Conservation (phyloP, 1,140 invertebrate species). For the Drosophila nigromelanica region DNA sequence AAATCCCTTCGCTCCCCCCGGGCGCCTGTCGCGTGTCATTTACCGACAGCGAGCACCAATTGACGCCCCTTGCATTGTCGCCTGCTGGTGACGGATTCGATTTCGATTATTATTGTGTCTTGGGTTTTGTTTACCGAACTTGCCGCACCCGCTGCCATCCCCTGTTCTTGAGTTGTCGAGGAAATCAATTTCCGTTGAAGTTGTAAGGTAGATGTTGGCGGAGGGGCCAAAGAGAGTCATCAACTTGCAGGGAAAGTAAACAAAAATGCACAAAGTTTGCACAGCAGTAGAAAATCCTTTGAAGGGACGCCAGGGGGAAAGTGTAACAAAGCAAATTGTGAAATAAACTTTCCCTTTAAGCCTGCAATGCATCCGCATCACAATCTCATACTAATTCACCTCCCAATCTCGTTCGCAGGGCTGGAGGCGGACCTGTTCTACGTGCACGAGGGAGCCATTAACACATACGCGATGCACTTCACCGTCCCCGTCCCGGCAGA, state of each 20-base stretch:
- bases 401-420: conserved; percentile 85
- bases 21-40: conserved; percentile 21
- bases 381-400: background rate
- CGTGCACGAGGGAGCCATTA: conserved; percentile 93
- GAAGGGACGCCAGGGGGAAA: conserved; percentile 12
- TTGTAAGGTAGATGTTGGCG: conserved; percentile 15
- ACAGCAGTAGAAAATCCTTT: conserved; percentile 35
- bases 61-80: conserved; percentile 44
- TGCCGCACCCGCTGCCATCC: conserved; percentile 10
- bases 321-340: conserved; percentile 59
- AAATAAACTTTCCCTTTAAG: conserved; percentile 68
- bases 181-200: conserved; percentile 76
- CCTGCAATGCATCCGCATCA: conserved; percentile 51
- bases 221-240: conserved; percentile 3
- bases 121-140: conserved; percentile 71
- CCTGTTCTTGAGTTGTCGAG: conserved; percentile 12
- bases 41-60: conserved; percentile 26
- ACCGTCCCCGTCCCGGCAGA: conserved; percentile 92
- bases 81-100: conserved; percentile 73
- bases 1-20: background rate
- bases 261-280: conserved; percentile 73
- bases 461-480: conserved; percentile 95
- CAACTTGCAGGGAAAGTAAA: conserved; percentile 60
- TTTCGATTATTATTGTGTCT: conserved; percentile 80
- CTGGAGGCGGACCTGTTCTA: conserved; percentile 92